phyloP scores from a whole-genome alignment of 2,797 vertebrate species.

The Sebastes minor region DNA sequence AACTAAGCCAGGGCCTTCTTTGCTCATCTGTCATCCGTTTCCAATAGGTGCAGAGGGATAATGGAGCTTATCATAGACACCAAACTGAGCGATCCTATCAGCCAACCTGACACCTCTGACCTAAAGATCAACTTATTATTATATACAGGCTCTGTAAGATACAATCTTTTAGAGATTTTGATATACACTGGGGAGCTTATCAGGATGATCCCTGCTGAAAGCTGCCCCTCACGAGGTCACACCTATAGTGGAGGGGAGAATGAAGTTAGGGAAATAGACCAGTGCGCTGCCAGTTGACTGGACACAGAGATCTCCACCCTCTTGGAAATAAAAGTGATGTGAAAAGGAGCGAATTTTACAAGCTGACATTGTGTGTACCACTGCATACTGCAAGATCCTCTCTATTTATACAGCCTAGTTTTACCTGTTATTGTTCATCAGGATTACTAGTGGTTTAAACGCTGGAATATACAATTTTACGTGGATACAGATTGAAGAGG shows the following conservation, averaged over 20 bases:
- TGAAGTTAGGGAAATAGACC: background rate
- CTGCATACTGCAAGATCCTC: background rate
- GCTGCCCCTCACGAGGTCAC: slow-evolving; percentile 8
- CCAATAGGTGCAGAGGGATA: background rate
- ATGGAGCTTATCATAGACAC: slow-evolving; percentile 25
- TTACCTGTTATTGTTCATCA: background rate
- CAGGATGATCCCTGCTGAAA: background rate
- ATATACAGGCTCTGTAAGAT: slow-evolving; percentile 11
- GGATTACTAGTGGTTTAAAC: background rate
- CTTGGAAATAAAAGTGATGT: slow-evolving; percentile 11
- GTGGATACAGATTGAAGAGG: background rate
- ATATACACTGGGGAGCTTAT: slow-evolving; percentile 30
- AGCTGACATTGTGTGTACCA: background rate
- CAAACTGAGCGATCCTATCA: slow-evolving; percentile 24
- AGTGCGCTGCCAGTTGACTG: background rate
- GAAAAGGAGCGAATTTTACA: background rate
- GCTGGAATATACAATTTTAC: background rate
- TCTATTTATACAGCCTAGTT: background rate
- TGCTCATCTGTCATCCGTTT: slow-evolving; percentile 12
- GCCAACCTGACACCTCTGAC: slow-evolving; percentile 51
- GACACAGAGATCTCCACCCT: slow-evolving; percentile 3
- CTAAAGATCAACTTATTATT: slow-evolving; percentile 4
- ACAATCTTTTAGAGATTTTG: slow-evolving; percentile 10
- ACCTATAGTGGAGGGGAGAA: background rate
- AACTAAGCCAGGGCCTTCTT: slow-evolving; percentile 13